Conservation (phyloP, 2,113 vertebrate species). For the Phodopus roborovskii region DNA sequence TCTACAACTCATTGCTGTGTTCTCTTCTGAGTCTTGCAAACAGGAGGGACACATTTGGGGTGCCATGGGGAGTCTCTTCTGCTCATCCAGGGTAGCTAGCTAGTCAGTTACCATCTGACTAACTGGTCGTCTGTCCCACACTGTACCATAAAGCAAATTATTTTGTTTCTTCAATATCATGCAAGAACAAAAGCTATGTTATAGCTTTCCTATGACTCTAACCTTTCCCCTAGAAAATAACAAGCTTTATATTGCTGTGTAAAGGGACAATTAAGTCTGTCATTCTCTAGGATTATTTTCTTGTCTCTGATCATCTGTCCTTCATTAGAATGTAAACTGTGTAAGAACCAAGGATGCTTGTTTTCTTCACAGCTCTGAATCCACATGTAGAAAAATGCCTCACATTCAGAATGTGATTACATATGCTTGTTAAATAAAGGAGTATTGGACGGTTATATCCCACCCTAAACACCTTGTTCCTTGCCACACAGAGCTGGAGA, state of each 20-base stretch:
- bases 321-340: neutral
- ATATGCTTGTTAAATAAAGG: neutral
- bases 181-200: neutral
- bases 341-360: neutral
- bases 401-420: neutral
- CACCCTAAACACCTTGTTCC: neutral
- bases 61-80: neutral
- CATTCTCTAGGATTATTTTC: neutral
- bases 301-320: neutral
- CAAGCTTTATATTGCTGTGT: neutral
- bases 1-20: neutral
- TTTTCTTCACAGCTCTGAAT: neutral
- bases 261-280: neutral
- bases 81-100: neutral
- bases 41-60: neutral
- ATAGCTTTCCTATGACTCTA: neutral
- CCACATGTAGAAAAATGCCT: neutral
- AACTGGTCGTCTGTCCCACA: neutral
- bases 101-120: neutral
- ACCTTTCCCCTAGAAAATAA: neutral
- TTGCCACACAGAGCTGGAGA: neutral
- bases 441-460: neutral
- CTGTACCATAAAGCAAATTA: neutral
- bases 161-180: neutral
- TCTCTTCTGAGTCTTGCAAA: neutral